Percentiles rank a stretch among this genome's conserved stretches.
Conservation (phyloP, 2,797 vertebrate genomes). For the Mastacembelus armatus region DNA sequence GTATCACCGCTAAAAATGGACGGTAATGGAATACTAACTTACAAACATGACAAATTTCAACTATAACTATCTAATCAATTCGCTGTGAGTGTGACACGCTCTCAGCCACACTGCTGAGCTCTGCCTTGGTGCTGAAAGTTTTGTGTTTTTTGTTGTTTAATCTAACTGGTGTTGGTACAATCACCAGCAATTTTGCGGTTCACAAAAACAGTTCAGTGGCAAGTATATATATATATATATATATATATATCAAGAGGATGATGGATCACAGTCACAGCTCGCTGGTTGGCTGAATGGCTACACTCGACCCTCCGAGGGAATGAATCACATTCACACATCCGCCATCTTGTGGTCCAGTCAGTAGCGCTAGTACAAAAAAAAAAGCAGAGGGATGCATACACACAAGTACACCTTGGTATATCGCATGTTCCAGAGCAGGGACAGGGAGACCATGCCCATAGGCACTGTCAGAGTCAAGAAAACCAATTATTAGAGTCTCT, state of each 20-base stretch:
- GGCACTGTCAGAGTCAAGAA: conserved; percentile 3
- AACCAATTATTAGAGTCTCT: conserved; percentile 3
- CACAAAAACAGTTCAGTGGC: conserved; percentile 5
- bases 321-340: conserved; percentile 52
- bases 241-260: conserved; percentile 33
- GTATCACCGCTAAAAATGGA: too few species aligned
- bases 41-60: too few species aligned
- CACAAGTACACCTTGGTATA: conserved; percentile 6
- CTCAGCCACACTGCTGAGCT: neutral
- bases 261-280: conserved; percentile 42
- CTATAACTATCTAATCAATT: conserved; percentile 12
- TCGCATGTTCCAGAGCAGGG: conserved; percentile 15
- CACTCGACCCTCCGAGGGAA: conserved; percentile 40
- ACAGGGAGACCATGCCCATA: conserved; percentile 14
- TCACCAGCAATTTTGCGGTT: conserved; percentile 2
- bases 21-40: too few species aligned
- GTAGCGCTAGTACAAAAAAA: conserved; percentile 1
- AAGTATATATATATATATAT: too few species aligned
- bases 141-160: neutral
- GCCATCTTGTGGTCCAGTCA: conserved; percentile 49
- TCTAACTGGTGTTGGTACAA: conserved; percentile 1
- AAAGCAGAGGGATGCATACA: conserved; percentile 21
- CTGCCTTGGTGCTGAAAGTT: neutral
- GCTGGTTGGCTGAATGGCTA: conserved; percentile 24
- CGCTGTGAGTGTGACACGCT: conserved; percentile 3